A percentile compares a stretch with the other conserved stretches of the same genome.
phyloP scores from a whole-genome alignment of 2,888 invertebrate genomes.

The Drosophila hawaiiensis region DNA sequence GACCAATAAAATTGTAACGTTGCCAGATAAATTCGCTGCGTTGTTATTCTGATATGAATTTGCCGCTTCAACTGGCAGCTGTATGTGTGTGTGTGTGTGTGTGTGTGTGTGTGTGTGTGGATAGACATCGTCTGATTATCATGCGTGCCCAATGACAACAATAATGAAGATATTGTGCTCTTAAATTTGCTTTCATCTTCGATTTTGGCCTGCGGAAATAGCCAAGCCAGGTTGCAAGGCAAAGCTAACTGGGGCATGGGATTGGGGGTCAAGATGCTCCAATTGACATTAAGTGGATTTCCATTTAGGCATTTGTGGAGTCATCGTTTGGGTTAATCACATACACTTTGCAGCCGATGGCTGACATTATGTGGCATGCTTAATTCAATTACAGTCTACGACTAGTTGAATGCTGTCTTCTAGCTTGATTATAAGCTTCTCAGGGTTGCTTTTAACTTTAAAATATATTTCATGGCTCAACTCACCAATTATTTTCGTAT shows the following conservation, averaged over 20 bases:
- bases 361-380: background rate
- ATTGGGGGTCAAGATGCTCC: conserved; percentile 13
- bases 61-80: conserved; percentile 42
- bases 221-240: background rate
- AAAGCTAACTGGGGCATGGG: background rate
- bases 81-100: background rate
- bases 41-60: conserved; percentile 53
- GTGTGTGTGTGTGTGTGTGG: conserved; percentile 9
- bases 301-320: conserved; percentile 7
- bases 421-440: background rate
- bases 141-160: conserved; percentile 44
- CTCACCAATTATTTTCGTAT: background rate
- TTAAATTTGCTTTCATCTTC: conserved; percentile 51
- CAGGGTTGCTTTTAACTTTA: background rate
- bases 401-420: background rate
- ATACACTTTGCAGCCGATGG: background rate
- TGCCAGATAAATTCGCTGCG: conserved; percentile 50
- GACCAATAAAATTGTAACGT: conserved; percentile 54
- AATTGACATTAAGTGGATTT: conserved; percentile 33
- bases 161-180: conserved; percentile 50
- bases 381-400: background rate
- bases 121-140: conserved; percentile 45
- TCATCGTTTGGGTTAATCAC: conserved; percentile 10
- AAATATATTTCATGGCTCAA: background rate
- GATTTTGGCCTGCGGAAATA: conserved; percentile 10